Evolutionary conservation across 2,797 vertebrate species (phyloP), one percentile per base, ranked within the genome.

Genomic region (Anas acuta): DNA sequence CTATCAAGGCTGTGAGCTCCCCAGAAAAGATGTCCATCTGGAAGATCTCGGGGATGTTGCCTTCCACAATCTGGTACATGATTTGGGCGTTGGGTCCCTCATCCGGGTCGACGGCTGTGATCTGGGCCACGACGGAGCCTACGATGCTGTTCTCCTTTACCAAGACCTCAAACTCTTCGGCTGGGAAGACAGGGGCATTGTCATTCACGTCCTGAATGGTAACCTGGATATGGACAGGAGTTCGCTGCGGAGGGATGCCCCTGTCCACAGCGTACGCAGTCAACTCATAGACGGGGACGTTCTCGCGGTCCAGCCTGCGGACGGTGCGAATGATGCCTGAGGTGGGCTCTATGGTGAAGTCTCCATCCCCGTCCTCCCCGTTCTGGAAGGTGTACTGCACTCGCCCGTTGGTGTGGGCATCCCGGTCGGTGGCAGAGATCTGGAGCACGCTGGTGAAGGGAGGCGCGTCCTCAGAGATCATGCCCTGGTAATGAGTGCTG

Each of bases 21-120:
- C 99, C 99, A 30, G 99, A 99, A 97, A 99, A 99, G 88, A 99
- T 99, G 97, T 99, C 99, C 99, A 99, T 99, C 96, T 99, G 99
- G 94, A 99, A 99, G 94, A 99, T 99, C 97, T 99, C 99, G 0
- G 99, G 99, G 93, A 99, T 99, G 96, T 99, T 99, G 33, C 99
- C 99, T 96, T 99, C 99, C 75, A 99, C 99, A 7, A 99, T 99
- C 91, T 99, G 99, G 92, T 99, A 99, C 99, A 99, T 99, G 82
- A 99, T 99, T 92, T 99, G 99, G 69, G 99, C 99, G 10, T 99
- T 99, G 67, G 98, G 97, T 4, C 99, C 99, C 87, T 99, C 99
- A 23, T 99, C 99, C 0, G 99, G 99, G 96, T 99, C 99, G 0
- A 98, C 95, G 1, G 99, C 99, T 3, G 99, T 99, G 92, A 99